Percentiles rank a stretch among this genome's conserved stretches.
phyloP scores from a whole-genome alignment of 2,888 invertebrate genomes.

The Mythimna pallens region DNA sequence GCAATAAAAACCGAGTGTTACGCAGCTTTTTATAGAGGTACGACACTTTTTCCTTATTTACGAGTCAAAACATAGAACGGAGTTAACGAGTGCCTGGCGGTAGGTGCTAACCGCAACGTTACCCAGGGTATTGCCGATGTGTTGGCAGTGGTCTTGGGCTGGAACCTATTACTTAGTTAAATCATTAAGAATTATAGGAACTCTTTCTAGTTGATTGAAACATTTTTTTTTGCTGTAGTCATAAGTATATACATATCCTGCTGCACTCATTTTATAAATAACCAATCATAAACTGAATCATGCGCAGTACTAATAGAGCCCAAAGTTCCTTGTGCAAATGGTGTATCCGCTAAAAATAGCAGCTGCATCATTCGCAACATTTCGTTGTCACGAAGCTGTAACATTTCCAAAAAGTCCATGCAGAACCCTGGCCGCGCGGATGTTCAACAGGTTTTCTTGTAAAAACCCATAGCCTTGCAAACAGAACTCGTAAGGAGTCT shows the following conservation, averaged over 20 bases:
- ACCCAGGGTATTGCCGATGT: constrained; percentile 55
- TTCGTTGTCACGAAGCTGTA: constrained; percentile 1
- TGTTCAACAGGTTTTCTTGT: constrained; percentile 64
- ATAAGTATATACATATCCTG: constrained; percentile 9
- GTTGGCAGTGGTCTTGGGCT: constrained; percentile 41
- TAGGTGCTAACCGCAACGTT: constrained; percentile 44
- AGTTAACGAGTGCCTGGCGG: constrained; percentile 16
- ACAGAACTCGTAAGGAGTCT: constrained; percentile 44
- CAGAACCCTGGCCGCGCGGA: constrained; percentile 51
- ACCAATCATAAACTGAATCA: constrained; percentile 30
- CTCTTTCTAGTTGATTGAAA: not conserved
- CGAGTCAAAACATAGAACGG: constrained; percentile 31
- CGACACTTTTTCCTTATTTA: constrained; percentile 56
- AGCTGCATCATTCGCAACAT: constrained; percentile 27
- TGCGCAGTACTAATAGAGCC: constrained; percentile 5
- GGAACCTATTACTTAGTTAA: constrained; percentile 20
- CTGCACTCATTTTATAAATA: constrained; percentile 9
- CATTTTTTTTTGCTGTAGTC: not conserved
- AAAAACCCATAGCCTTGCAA: constrained; percentile 66
- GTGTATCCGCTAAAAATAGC: constrained; percentile 27
- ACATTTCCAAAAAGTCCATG: constrained; percentile 37
- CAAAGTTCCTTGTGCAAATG: constrained; percentile 2
- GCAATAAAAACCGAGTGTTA: constrained; percentile 30
- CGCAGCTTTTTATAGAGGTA: constrained; percentile 30
- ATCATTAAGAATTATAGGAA: constrained; percentile 29